Evolutionary conservation across 2,113 vertebrate genomes (phyloP), one percentile per base, ranked within the genome.

Genomic region (Onychostruthus taczanowskii): DNA sequence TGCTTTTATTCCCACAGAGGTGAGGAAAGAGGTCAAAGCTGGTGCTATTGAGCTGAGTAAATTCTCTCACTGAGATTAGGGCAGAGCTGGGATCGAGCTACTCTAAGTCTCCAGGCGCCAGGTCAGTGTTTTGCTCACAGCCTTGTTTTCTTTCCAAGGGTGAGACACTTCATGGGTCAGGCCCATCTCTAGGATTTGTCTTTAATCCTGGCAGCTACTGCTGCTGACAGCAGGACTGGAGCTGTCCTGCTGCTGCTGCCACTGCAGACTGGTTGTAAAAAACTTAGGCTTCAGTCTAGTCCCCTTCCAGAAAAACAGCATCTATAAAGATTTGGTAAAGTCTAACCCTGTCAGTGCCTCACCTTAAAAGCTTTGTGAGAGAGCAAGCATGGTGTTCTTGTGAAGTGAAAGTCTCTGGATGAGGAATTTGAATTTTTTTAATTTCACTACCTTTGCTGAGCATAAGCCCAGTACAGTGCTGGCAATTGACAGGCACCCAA

Each of bases 1-100:
- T 84, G 55, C 44, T 90, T 90, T 93, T 58, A 37, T 95, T 89
- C 93, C 75, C n/a, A 20, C 5, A 37, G 58, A 82, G 50, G 41
- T 89, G 69, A 90, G 58, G 64, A 87, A 93, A 77, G 41, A 93
- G 43, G 39, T 55, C 68, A 92, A 90, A 79, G 7, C 31, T 6
- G 1, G 8, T 49, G 47, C 28, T 35, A 12, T 3, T 77, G 49
- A 83, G 41, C 28, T 78, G 59, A 91, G 33, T 69, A 67, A 76
- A 88, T 66, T 87, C 47, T 80, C 53, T 55, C 7, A 0, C 2
- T 52, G 46, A 84, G 23, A 28, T 41, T 19, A 27, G 8, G 20
- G 61, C 20, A 79, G 74, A 92, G 35, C 39, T 27, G 31, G 56
- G 52, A 24, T 82, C 0, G 0, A 27, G 13, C 44, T 73, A 9